Evolutionary conservation across 2,888 invertebrate species (phyloP), one percentile per base, ranked within the genome.

Genomic region (Chymomyza procnemis): DNA sequence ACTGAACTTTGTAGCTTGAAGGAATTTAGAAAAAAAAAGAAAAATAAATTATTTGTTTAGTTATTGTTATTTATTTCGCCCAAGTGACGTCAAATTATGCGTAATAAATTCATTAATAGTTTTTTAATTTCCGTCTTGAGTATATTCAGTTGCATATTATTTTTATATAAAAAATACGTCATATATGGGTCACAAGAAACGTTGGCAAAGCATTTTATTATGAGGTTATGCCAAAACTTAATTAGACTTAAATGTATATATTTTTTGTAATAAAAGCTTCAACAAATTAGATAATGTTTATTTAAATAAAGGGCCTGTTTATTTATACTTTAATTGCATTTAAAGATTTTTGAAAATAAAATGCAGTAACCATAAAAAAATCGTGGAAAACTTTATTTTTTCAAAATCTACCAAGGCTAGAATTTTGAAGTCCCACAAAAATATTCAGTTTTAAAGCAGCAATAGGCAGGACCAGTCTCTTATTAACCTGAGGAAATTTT

Each of bases 161-260:
- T 18, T 8, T 54, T 21, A 30, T 47, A 54, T 50, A 60, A 69
- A 41, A 58, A 30, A 60, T 34, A 60, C 18, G 48, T 66, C 63
- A 55, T 67, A 78, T 69, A 67, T 80, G 70, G 81, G 79, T 68
- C 70, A 81, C n/a, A 73, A 63, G 57, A 56, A 57, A 73, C 62
- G 58, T 21, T 26, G 19, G n/a, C 19, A 50, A 19, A 41, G 12
- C 12, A 12, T 41, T 41, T 41, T 41, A 41, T 41, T 12, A 41
- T 12, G 34, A 0, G 2, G 12, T 12, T 41, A 4, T 9, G 12
- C 8, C 34, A 4, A 41, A 41, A 41, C 34, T 14, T 2, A 41
- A 12, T 12, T 9, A 41, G 9, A 12, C 12, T 12, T 3, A 41
- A 41, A 41, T 41, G 34, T 12, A 41, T 41, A 41, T 41, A 41